These are phyloP conservation scores for Syrmaticus mikado DNA, from an alignment of 2,113 vertebrate genomes.

Conservation along the genomic window DNA sequence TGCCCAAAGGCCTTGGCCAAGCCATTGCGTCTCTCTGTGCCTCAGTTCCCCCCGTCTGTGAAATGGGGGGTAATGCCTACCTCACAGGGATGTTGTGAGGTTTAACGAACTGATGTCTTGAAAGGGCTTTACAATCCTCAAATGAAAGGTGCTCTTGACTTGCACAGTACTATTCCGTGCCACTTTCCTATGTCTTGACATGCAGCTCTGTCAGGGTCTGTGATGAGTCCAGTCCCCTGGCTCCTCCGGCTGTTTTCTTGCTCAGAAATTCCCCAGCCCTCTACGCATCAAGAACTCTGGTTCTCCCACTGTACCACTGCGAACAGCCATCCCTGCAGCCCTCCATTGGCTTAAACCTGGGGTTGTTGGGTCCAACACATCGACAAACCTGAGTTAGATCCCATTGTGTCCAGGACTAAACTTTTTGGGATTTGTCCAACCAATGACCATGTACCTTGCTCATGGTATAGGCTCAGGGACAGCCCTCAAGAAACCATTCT, in stretches of 20 bases:
- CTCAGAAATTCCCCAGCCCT: background rate
- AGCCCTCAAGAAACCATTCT: background rate
- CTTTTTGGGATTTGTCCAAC: background rate
- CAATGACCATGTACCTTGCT: too few species aligned
- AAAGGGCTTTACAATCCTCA: conserved; percentile 45
- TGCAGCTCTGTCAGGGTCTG: conserved; percentile 29
- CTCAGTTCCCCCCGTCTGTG: conserved; percentile 17
- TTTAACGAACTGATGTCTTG: conserved; percentile 29
- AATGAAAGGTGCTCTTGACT: conserved; percentile 62
- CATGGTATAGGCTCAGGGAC: background rate
- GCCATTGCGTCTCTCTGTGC: conserved; percentile 44
- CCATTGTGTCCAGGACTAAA: background rate
- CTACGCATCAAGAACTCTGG: background rate
- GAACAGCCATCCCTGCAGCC: background rate
- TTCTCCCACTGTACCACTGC: background rate
- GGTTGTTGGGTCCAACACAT: fast-evolving
- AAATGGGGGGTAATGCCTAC: conserved; percentile 39
- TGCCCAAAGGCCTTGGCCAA: background rate
- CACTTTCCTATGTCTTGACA: conserved; percentile 60
- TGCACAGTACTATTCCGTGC: conserved; percentile 12
- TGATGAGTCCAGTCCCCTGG: background rate
- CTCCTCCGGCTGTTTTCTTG: conserved; percentile 12
- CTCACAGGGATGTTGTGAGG: conserved; percentile 69
- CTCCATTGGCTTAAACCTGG: background rate
- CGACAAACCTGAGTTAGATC: fast-evolving